Conservation (phyloP, 1,140 invertebrate species). For the Caenorhabditis remanei region DNA sequence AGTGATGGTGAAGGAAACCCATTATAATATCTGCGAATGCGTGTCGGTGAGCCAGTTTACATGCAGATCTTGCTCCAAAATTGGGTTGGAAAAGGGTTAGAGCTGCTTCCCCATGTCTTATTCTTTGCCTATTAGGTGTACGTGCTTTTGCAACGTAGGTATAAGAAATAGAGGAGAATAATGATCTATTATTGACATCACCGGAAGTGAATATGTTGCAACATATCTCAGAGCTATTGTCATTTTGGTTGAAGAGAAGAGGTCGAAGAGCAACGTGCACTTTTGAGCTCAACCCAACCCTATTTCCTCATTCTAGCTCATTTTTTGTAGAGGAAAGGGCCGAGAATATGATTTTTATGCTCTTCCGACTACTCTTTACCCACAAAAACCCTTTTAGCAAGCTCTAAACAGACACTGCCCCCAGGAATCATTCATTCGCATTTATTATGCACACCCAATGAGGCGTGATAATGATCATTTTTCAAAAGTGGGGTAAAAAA, state of each 20-base stretch:
- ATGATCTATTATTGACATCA: slow-evolving; percentile 36
- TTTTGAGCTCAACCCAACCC: slow-evolving; percentile 3
- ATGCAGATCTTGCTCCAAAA: slow-evolving; percentile 15
- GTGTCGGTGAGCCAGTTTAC: slow-evolving; percentile 32
- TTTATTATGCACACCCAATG: slow-evolving; percentile 48
- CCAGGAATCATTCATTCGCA: slow-evolving; percentile 45
- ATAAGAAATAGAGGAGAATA: not conserved
- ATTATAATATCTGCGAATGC: slow-evolving; percentile 37
- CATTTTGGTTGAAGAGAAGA: not conserved
- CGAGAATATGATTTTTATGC: slow-evolving; percentile 25
- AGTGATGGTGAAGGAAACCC: not conserved
- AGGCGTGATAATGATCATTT: slow-evolving; percentile 49
- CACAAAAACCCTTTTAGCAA: slow-evolving; percentile 49
- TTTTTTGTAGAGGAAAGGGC: not conserved
- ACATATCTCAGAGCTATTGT: slow-evolving; percentile 9
- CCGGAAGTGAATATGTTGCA: slow-evolving; percentile 33
- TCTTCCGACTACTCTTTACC: slow-evolving; percentile 12
- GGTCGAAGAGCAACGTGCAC: not conserved
- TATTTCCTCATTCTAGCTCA: slow-evolving; percentile 3
- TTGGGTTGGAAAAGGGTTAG: not conserved
- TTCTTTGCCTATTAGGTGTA: not conserved
- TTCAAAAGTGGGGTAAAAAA: not conserved
- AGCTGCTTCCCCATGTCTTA: not conserved
- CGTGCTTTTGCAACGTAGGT: not conserved
- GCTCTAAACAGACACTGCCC: not conserved